phyloP scores from a whole-genome alignment of 2,888 invertebrate genomes.

The Cryptophagus acutangulus region DNA sequence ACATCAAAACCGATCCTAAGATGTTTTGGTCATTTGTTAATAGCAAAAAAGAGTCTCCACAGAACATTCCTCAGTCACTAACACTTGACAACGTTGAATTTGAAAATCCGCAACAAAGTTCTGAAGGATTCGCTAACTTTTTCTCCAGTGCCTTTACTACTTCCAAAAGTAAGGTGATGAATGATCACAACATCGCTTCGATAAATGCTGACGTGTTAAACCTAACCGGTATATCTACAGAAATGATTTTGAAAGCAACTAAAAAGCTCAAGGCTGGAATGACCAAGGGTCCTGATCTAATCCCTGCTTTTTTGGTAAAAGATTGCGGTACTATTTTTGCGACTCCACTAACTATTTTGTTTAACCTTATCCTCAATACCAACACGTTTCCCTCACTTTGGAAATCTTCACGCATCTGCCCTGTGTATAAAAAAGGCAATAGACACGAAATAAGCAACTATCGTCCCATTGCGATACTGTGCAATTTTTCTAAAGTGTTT shows the following conservation, averaged over 20 bases:
- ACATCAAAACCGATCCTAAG: no score
- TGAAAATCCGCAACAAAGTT: no score
- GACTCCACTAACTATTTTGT: neutral
- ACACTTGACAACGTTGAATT: no score
- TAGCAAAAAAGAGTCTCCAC: no score
- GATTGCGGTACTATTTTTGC: neutral
- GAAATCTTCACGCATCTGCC: neutral
- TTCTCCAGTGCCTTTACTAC: no score
- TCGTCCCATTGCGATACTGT: neutral
- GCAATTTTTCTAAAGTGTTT: conserved; percentile 2
- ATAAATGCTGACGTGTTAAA: no score
- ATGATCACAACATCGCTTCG: no score
- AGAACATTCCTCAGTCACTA: no score
- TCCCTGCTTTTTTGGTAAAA: neutral
- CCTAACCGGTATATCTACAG: no score
- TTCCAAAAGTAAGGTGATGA: no score
- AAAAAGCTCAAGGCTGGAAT: neutral
- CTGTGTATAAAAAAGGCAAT: neutral
- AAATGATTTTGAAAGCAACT: neutral
- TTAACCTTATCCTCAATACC: neutral
- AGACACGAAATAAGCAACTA: neutral
- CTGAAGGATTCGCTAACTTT: no score
- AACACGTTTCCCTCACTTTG: neutral
- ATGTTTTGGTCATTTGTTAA: no score
- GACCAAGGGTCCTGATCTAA: neutral